These are phyloP conservation scores for Cephalophus harveyi DNA, from an alignment of 2,113 vertebrate genomes.

Conservation along the genomic window DNA sequence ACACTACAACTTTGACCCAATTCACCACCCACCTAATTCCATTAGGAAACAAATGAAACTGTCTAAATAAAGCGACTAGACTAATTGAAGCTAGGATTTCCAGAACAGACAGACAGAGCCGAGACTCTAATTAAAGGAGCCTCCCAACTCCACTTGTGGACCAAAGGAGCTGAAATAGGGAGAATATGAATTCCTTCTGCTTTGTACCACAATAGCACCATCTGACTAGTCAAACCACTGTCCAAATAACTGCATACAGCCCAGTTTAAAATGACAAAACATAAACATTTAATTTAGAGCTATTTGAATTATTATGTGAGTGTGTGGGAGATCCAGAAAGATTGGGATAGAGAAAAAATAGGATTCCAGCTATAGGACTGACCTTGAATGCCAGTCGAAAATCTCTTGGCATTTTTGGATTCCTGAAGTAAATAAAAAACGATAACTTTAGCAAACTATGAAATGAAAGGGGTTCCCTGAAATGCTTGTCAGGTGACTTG, in stretches of 20 bases:
- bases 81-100: constrained; percentile 75
- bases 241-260: constrained; percentile 61
- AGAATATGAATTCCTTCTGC: constrained; percentile 61
- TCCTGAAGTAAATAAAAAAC: constrained; percentile 8
- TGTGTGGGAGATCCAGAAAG: constrained; percentile 3
- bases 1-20: constrained; percentile 52
- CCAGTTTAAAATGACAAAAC: constrained; percentile 57
- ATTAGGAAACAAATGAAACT: constrained; percentile 57
- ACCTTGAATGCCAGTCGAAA: constrained; percentile 30
- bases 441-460: constrained; percentile 65
- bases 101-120: constrained; percentile 47
- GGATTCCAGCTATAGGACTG: background rate
- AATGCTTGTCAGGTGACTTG: constrained; percentile 44
- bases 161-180: constrained; percentile 46
- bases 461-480: constrained; percentile 36
- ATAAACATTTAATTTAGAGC: constrained; percentile 49
- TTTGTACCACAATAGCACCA: constrained; percentile 65
- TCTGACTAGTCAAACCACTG: constrained; percentile 70
- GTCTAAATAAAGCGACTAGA: constrained; percentile 59
- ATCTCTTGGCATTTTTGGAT: constrained; percentile 17
- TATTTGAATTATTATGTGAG: constrained; percentile 46
- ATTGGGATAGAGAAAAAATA: constrained; percentile 32
- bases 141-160: constrained; percentile 10
- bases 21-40: constrained; percentile 49
- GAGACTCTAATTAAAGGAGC: constrained; percentile 70